Base-by-base conservation (phyloP, 1,140 invertebrate genomes). In the Drosophila auraria region DNA sequence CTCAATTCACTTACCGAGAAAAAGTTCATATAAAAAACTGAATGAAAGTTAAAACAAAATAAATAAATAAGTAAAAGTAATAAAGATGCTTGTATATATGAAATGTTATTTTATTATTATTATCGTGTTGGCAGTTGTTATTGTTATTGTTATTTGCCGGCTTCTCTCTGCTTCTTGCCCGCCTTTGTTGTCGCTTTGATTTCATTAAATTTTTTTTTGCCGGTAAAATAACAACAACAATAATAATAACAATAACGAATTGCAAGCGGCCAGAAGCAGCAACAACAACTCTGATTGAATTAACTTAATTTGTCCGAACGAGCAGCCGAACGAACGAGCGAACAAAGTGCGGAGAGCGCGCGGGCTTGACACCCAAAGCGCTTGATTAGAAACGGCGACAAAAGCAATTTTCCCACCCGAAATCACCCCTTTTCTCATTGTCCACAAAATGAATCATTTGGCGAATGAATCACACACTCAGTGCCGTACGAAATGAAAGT, bases 331-430 rank as follows among this genome's bases (percentile, higher is more conserved):
- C 54, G 54, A 12, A 54, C 9, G n/a, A 51, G 14, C 17, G 23
- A 53, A 53, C 27, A 33, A 54, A 54, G 51, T 54, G 30, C 23
- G 7, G 30, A 38, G 20, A 50, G 77, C 77, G 74, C 61, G 72
- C 53, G 77, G 9, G 20, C 17, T 14, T 20, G 57, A 53, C 59
- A 69, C 33, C 40, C 59, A 36, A 45, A 68, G 79, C 68, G 63
- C 49, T 71, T 87, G 83, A 87, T 86, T 86, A 82, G 66, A 82
- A 87, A 62, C 83, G 83, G 83, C 83, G 83, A 86, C 83, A 82
- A 79, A 82, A 50, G 45, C 65, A 78, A 84, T 84, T 86, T 74
- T 54, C 53, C 53, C 47, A 66, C 61, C 30, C 47, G 23, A 30
- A 76, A 68, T 53, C 44, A 73, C 50, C 53, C 53, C 33, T 38